Evolutionary conservation across 1,140 invertebrate genomes (phyloP).

Genomic region (Magallana angulata): DNA sequence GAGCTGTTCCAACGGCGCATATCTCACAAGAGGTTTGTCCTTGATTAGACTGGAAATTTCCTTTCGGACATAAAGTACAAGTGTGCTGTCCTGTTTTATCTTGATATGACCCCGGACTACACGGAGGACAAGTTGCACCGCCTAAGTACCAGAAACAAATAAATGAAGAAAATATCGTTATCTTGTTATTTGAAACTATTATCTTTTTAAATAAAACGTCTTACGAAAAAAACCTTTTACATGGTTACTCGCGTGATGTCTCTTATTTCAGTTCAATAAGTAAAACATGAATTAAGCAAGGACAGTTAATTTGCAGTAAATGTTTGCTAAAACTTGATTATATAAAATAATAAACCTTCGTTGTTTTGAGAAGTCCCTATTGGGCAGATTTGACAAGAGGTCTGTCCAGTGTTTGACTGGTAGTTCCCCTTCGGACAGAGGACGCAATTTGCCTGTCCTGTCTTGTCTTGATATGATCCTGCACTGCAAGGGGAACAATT

Average conservation of each 20-base stretch:
- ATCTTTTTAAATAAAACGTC: too few relatives aligned
- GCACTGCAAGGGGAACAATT: neutral
- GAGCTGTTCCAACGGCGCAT: constrained; percentile 61
- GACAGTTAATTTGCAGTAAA: too few relatives aligned
- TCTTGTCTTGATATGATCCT: neutral
- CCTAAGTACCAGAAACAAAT: too few relatives aligned
- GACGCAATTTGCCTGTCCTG: neutral
- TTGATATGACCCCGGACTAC: neutral
- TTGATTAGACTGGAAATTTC: constrained; percentile 73
- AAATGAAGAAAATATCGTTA: too few relatives aligned
- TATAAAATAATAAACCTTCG: neutral
- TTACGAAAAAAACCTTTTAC: too few relatives aligned
- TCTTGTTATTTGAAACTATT: too few relatives aligned
- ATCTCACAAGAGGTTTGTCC: constrained; percentile 68
- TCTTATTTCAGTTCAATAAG: too few relatives aligned
- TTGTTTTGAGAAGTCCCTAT: neutral
- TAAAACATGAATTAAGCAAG: too few relatives aligned
- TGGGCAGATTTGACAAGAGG: constrained; percentile 73
- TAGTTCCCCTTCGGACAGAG: constrained; percentile 70
- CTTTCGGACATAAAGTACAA: constrained; percentile 45
- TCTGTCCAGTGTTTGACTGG: constrained; percentile 70
- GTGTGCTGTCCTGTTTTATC: neutral
- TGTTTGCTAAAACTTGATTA: too few relatives aligned
- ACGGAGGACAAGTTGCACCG: neutral
- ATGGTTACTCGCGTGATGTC: too few relatives aligned